Conservation (phyloP, 2,113 vertebrate species). For the Gasterosteus nipponicus region DNA sequence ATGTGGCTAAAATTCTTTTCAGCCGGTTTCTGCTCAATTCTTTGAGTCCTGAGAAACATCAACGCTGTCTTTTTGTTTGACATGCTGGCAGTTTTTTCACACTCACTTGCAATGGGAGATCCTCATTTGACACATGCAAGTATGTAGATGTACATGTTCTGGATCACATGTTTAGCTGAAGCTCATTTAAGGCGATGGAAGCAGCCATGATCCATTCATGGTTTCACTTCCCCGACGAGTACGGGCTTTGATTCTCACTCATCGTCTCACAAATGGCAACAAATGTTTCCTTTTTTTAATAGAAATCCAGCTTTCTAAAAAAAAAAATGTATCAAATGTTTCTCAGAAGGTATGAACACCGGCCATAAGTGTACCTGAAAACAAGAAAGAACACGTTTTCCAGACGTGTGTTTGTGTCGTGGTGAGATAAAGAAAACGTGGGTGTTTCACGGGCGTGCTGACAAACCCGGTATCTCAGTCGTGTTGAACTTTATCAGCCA, state of each 20-base stretch:
- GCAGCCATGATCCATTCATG: too few species aligned
- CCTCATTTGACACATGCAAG: background rate
- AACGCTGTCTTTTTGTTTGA: background rate
- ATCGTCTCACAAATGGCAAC: background rate
- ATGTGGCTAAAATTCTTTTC: background rate
- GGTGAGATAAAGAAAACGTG: slow-evolving; percentile 57
- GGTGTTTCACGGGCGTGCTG: slow-evolving; percentile 52
- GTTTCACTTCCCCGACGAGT: background rate
- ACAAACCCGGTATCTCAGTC: slow-evolving; percentile 20
- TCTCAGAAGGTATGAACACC: background rate
- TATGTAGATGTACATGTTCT: background rate
- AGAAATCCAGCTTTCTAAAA: background rate
- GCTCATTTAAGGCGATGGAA: too few species aligned
- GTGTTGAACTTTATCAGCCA: slow-evolving; percentile 50
- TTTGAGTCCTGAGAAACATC: background rate
- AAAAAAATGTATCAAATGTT: background rate
- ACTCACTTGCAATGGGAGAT: slow-evolving; percentile 44
- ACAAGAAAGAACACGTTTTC: slow-evolving; percentile 1
- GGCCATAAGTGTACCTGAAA: background rate
- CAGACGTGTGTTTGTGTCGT: slow-evolving; percentile 27
- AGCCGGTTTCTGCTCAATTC: background rate
- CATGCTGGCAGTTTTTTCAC: slow-evolving; percentile 15
- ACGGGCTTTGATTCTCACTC: background rate
- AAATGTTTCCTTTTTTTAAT: background rate
- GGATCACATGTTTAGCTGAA: background rate